Conservation (phyloP, 2,888 invertebrate genomes). For the Spodoptera exigua region DNA sequence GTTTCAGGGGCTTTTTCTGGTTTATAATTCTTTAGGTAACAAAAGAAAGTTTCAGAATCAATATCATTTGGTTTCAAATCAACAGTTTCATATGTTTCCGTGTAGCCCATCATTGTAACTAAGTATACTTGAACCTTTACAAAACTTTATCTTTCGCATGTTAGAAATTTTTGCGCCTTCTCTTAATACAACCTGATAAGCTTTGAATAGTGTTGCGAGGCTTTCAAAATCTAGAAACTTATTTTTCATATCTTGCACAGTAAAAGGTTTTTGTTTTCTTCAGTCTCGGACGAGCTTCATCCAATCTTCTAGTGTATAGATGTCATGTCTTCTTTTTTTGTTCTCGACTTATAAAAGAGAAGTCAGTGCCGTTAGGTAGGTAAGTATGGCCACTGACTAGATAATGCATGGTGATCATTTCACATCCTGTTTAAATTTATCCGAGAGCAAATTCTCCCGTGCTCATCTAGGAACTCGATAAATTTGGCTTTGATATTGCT, state of each 20-base stretch:
- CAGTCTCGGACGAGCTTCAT: conserved; percentile 36
- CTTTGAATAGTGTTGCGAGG: conserved; percentile 32
- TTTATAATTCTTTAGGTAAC: conserved; percentile 42
- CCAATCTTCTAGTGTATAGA: conserved; percentile 38
- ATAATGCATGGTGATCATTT: conserved; percentile 36
- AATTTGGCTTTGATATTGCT: too few species aligned
- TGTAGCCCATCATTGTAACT: conserved; percentile 18
- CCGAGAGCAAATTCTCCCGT: too few species aligned
- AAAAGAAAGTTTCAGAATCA: conserved; percentile 38
- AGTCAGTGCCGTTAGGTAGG: conserved; percentile 38
- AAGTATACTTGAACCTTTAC: conserved; percentile 28
- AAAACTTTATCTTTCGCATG: conserved; percentile 36
- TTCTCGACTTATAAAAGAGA: conserved; percentile 39
- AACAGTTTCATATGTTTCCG: conserved; percentile 40
- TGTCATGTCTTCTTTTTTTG: conserved; percentile 32
- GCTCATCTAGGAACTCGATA: too few species aligned
- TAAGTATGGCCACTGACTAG: conserved; percentile 41
- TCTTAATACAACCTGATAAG: conserved; percentile 33
- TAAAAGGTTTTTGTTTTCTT: conserved; percentile 34
- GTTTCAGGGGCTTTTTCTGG: conserved; percentile 36
- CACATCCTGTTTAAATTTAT: too few species aligned
- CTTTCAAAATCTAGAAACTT: conserved; percentile 27
- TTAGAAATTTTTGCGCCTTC: conserved; percentile 41
- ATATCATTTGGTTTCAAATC: conserved; percentile 44
- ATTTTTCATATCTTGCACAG: conserved; percentile 32